Evolutionary conservation across 2,797 vertebrate genomes (phyloP).

Genomic region (Darevskia nairensis): DNA sequence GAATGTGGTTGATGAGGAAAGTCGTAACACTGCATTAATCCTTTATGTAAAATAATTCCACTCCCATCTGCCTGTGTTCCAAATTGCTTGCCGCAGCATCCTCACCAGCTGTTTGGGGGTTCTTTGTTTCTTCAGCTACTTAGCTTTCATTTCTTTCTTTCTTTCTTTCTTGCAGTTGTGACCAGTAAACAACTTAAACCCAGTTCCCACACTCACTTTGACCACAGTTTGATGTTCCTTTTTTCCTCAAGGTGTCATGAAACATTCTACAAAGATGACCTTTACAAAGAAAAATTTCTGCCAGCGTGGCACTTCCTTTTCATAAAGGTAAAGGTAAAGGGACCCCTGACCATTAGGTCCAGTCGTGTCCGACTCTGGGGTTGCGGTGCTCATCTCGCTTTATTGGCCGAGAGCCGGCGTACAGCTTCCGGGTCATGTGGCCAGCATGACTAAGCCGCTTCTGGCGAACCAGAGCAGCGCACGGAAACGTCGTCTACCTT

Average conservation of each 20-base stretch:
- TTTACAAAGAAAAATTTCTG: no score
- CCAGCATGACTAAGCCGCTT: no score
- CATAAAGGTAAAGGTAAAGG: no score
- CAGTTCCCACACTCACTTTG: not conserved
- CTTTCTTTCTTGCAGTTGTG: not conserved
- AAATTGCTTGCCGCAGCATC: not conserved
- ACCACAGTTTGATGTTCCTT: not conserved
- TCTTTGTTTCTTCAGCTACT: not conserved
- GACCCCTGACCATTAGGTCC: no score
- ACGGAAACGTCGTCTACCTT: no score
- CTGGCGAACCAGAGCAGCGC: no score
- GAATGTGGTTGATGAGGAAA: conserved; percentile 25
- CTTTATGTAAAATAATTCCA: conserved; percentile 20
- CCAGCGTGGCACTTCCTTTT: not conserved
- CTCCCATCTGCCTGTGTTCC: not conserved
- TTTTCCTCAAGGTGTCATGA: not conserved
- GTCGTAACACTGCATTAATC: conserved; percentile 15
- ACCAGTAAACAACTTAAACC: not conserved
- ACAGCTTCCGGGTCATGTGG: no score
- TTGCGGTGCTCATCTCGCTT: no score
- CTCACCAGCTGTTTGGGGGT: conserved; percentile 7
- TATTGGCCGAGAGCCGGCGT: no score
- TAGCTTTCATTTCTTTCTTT: not conserved
- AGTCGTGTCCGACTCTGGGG: no score
- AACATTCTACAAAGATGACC: not conserved